Evolutionary conservation across 2,113 vertebrate genomes (phyloP).

Genomic region (Pluvialis apricaria): DNA sequence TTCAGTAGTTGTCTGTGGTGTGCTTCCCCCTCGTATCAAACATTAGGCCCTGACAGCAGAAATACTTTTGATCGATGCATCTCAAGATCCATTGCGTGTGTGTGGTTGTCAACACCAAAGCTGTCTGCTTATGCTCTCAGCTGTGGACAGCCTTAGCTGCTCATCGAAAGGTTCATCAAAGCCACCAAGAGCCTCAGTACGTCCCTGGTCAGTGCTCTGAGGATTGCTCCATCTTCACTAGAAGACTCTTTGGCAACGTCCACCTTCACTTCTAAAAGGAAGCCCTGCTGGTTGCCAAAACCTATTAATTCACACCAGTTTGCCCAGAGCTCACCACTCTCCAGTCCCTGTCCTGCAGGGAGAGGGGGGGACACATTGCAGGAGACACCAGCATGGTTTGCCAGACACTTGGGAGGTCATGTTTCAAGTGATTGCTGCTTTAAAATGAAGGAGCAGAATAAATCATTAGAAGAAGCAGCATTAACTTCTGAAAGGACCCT

Average conservation of each 20-base stretch:
- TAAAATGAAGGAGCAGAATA: not conserved
- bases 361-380: accelerated
- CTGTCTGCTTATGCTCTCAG: not conserved
- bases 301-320: not conserved
- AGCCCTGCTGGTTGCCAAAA: not conserved
- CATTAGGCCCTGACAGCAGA: not conserved
- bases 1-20: not conserved
- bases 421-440: accelerated
- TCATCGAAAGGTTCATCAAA: accelerated
- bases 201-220: accelerated
- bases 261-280: not conserved
- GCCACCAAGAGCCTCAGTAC: accelerated
- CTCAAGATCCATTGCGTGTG: accelerated
- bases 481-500: not conserved
- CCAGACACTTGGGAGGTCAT: accelerated
- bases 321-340: not conserved
- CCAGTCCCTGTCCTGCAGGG: no score
- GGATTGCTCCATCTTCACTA: not conserved
- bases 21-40: accelerated
- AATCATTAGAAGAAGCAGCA: not conserved
- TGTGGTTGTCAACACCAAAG: not conserved
- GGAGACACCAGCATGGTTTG: not conserved
- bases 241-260: accelerated
- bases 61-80: not conserved
- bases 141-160: not conserved